Percentiles rank a stretch among this genome's conserved stretches.
Evolutionary conservation across 1,140 invertebrate species (phyloP).

Genomic region (Drosophila biarmipes): DNA sequence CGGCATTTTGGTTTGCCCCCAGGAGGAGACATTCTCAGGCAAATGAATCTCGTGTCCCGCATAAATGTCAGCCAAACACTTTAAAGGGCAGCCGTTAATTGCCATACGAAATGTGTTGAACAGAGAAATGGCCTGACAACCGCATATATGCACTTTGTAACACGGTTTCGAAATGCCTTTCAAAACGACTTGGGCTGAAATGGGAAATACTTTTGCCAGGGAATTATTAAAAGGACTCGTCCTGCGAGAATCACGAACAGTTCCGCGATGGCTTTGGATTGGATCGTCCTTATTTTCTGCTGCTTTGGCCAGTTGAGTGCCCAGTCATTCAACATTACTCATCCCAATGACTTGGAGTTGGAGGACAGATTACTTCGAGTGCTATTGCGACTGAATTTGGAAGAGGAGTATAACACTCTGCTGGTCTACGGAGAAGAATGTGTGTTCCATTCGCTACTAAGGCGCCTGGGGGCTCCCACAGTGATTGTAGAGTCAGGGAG

Average conservation of each 20-base stretch:
- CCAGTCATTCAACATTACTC: not conserved
- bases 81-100: constrained; percentile 50
- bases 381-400: constrained; percentile 21
- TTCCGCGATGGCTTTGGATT: constrained; percentile 36
- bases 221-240: constrained; percentile 11
- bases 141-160: not conserved
- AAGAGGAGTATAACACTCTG: constrained; percentile 42
- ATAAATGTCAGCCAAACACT: constrained; percentile 35
- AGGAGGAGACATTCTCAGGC: constrained; percentile 7
- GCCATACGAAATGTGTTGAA: constrained; percentile 20
- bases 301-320: constrained; percentile 12
- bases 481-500: constrained; percentile 34
- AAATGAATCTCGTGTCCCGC: constrained; percentile 20
- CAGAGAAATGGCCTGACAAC: constrained; percentile 44
- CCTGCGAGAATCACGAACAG: constrained; percentile 15
- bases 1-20: constrained; percentile 21
- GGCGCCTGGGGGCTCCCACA: constrained; percentile 9
- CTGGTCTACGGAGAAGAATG: constrained; percentile 47
- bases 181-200: not conserved
- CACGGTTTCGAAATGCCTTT: constrained; percentile 12
- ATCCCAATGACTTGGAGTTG: not conserved
- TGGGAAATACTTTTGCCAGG: not conserved
- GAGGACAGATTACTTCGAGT: constrained; percentile 22
- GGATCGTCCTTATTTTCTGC: constrained; percentile 9
- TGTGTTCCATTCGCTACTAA: constrained; percentile 42